Base-by-base conservation (phyloP, 1,140 invertebrate genomes). In the Ceratosolen solmsi region DNA sequence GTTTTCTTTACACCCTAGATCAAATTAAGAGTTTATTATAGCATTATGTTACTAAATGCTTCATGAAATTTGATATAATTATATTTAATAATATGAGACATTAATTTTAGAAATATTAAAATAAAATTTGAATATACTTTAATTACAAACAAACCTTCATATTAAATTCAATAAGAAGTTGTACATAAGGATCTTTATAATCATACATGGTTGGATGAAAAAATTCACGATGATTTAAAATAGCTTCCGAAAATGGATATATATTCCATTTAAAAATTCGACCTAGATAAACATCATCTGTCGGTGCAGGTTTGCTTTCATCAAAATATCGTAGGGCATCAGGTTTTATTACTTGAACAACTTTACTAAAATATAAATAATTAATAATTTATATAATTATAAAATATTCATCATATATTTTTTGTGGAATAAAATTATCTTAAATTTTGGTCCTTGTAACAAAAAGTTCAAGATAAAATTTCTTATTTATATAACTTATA, bases 121-220 rank as follows among this genome's bases (percentile, higher is more conserved):
- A 5, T 20, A 70, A 25, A 46, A 70, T 70, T 41, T 70, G 2
- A 2, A 41, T 70, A 41, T 41, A n/a, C 17, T 7, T 41, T 22
- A 70, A 46, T 38, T 77, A 51, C 77, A 84, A 80, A 30, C 17
- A 56, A 65, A 90, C 94, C 84, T 92, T 91, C 94, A 97, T 94
- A 87, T 97, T 94, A 1, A 97, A 86, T 89, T 97, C 96, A 81
- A 96, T 90, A 49, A 91, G 91, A 41, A 94, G 93, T 83, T 92
- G 93, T 0, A 97, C 84, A 27, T 93, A 86, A 17, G 95, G 93
- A 89, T 94, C 92, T 2, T 95, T 94, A 60, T 90, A 87, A 91
- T 97, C 95, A 80, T 94, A 95, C 89, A 97, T 94, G 51, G 94
- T 94, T 0, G 95, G 95, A 88, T 96, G 94, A 89, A 96, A 95